Evolutionary conservation across 2,888 invertebrate species (phyloP), one percentile per base, ranked within the genome.

Genomic region (Caenorhabditis sp.): DNA sequence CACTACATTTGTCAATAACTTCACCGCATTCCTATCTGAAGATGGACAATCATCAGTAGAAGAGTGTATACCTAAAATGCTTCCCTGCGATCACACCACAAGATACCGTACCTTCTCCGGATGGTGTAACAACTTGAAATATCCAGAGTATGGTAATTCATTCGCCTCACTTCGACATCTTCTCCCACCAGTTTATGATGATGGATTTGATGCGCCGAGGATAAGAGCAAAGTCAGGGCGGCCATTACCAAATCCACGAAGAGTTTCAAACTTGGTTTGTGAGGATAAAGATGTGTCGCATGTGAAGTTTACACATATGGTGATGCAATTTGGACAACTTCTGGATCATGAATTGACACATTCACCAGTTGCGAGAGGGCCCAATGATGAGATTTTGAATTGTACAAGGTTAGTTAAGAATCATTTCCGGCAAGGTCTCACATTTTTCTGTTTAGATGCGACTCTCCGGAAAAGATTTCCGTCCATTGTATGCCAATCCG

Each of bases 261-360:
- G 54, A 57, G 78, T 78, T 20, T 87, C 86, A 17, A 88, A 88
- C 71, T 70, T 80, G 1, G 83, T 88, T 17, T 87, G 88, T 63
- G 79, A 83, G 27, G 85, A 86, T 60, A 63, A 73, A 20, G 81
- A 80, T 53, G 61, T 83, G 7, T 78, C 78, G 8, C 87, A 88
- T 69, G 80, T 83, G 25, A 85, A 85, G 58, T 88, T 83, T 79
- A 85, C 88, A 8, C 87, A 87, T 61, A 87, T 88, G 88, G 84
- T 93, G 58, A 96, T 97, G 96, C 95, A 95, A 90, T 95, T 92
- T 86, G 95, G 95, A 0, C 95, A 96, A 89, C 92, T 97, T 85
- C 88, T 95, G 17, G 95, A 95, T 89, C 95, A 95, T 89, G 95
- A 87, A 63, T 67, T 87, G 69, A 87, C 87, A 0, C 87, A 87